These are phyloP conservation scores for Lerema accius DNA, from an alignment of 1,140 invertebrate genomes.

Conservation along the genomic window DNA sequence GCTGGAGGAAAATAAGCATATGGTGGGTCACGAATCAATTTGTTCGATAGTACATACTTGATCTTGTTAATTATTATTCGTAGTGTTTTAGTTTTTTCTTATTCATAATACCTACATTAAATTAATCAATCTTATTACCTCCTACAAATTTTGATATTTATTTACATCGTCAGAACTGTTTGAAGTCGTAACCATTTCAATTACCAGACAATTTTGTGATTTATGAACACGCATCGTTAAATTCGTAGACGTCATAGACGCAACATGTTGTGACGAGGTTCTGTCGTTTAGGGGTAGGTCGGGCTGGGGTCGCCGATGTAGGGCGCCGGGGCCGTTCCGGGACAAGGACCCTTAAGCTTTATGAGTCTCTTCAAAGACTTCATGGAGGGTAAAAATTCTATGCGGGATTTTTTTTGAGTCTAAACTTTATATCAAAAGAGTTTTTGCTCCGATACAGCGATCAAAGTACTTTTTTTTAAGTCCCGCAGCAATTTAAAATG, in stretches of 20 bases:
- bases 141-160: too few species aligned
- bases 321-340: conserved; percentile 6
- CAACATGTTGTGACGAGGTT: background rate
- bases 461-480: too few species aligned
- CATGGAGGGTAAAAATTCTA: conserved; percentile 5
- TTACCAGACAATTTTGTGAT: background rate
- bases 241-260: background rate
- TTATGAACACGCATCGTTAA: background rate
- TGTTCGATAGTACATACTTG: too few species aligned
- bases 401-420: background rate
- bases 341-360: conserved; percentile 9
- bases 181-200: too few species aligned
- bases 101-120: too few species aligned
- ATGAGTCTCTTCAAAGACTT: conserved; percentile 1
- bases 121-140: too few species aligned
- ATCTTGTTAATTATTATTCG: too few species aligned
- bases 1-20: too few species aligned
- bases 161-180: too few species aligned
- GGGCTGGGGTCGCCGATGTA: conserved; percentile 13
- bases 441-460: background rate
- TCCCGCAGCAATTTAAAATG: too few species aligned
- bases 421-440: background rate
- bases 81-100: too few species aligned
- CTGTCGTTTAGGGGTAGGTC: conserved; percentile 9
- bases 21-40: too few species aligned